Evolutionary conservation across 2,113 vertebrate genomes (phyloP), one percentile per base, ranked within the genome.

Genomic region (Hemiscyllium ocellatum): DNA sequence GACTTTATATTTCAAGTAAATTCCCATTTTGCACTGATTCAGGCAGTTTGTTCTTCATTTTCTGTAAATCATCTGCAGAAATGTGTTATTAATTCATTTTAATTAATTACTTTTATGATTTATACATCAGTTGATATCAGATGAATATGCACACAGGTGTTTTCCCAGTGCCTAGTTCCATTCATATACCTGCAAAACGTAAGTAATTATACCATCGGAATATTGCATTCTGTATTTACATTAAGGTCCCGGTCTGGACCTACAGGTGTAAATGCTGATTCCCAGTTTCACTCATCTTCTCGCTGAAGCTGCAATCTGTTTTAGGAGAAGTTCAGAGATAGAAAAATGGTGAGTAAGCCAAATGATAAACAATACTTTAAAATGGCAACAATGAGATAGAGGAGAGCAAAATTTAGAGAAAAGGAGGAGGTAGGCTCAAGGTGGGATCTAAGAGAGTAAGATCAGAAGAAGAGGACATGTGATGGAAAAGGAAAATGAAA

Each of bases 51-150:
- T 94, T 94, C 20, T 47, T 69, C 33, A 94, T 37, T 70, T 68
- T 94, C 91, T 94, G 65, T 47, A 94, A 94, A 68, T 69, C 65
- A 69, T 66, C 65, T 66, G 13, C 87, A 90, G 52, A 90, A 90
- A 56, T 61, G 91, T 94, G 91, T 69, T 94, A 47, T 94, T 94
- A 94, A 94, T 94, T 94, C 91, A 69, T 94, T 94, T 94, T 37
- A 69, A 94, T 94, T 94, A 69, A 69, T 69, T 68, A 69, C n/a
- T 94, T 94, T 94, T 69, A 69, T 69, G 24, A 94, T 94, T 69
- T 69, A 8, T 94, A 94, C 91, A 69, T 70, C 37, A 94, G 37
- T 94, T 42, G 19, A 47, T 69, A 69, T 69, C 61, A 68, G 65
- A 94, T 68, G 91, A 94, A 37, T 94, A 42, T 26, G 47, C 19